phyloP scores from a whole-genome alignment of 2,797 vertebrate genomes.

The Darevskia nairensis region DNA sequence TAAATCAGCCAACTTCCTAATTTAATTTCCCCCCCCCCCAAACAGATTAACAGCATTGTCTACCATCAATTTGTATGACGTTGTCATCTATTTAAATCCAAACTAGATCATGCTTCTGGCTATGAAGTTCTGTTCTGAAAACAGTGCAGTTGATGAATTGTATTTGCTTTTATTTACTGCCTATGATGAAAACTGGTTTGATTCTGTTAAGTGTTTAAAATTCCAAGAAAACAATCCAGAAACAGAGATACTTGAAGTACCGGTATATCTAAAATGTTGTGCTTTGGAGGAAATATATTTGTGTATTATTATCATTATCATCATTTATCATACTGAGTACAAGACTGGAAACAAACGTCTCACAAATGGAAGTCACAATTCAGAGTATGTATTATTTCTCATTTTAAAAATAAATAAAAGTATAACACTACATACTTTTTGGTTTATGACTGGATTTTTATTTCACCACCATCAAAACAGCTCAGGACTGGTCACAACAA shows the following conservation, averaged over 20 bases:
- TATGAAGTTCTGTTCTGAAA: conserved; percentile 41
- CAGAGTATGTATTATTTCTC: not conserved
- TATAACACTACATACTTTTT: not conserved
- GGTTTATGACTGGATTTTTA: not conserved
- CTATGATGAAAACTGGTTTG: not conserved
- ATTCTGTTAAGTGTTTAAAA: not conserved
- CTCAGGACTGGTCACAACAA: not conserved
- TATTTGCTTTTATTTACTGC: conserved; percentile 9
- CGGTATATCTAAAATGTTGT: not conserved
- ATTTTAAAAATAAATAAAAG: not conserved
- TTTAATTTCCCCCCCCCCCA: conserved; percentile 27
- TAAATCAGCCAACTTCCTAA: not conserved
- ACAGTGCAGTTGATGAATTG: not conserved
- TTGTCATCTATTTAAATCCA: conserved; percentile 57
- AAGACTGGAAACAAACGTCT: not conserved
- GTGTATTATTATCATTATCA: not conserved
- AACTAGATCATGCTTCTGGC: conserved; percentile 44
- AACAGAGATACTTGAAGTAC: not conserved
- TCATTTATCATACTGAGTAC: not conserved
- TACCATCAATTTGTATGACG: conserved; percentile 24
- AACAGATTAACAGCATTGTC: not conserved
- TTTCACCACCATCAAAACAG: not conserved
- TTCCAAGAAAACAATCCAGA: not conserved
- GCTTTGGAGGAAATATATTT: conserved; percentile 9
- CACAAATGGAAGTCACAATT: not conserved